Evolutionary conservation across 2,113 vertebrate species (phyloP), one percentile per base, ranked within the genome.

Genomic region (Panurus biarmicus): DNA sequence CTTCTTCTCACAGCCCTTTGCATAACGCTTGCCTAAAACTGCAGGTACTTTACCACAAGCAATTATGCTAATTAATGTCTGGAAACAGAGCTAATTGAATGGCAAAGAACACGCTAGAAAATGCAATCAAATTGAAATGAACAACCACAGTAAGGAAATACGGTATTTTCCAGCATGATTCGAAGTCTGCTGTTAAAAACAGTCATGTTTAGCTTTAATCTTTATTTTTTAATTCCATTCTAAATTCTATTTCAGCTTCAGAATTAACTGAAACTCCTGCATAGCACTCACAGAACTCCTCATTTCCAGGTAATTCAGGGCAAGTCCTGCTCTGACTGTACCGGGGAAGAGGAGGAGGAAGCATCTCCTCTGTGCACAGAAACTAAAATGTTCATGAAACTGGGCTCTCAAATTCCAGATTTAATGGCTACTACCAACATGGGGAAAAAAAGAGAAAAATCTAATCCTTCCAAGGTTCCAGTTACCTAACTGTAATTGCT

Each of bases 31-130:
- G 83, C 76, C 92, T 90, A 69, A 86, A 89, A 93, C 2, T 54
- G 71, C 88, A 91, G 81, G 91, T 56, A 76, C 71, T 95, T 87
- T 40, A 93, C 77, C 91, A 93, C 85, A 74, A 91, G 89, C 94
- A 85, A 95, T 95, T 94, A 94, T 83, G 93, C 62, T 90, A 87
- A 94, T 58, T 90, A 87, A 94, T 58, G 87, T 73, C 75, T 94
- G 78, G 89, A 96, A 97, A 94, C 71, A 94, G 85, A 91, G 80
- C 78, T 56, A 85, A 95, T 82, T 92, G 89, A 81, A 89, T 35
- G 75, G 87, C 82, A 74, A 74, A 77, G 95, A 95, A 93, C 62
- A 38, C 38, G 54, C 86, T 65, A 87, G 94, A 95, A 95, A 94
- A 91, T 0, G 12, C 82, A 91, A 60, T 95, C 77, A 90, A 73